Conservation (phyloP, 2,797 vertebrate species). For the Acanthornis magna region DNA sequence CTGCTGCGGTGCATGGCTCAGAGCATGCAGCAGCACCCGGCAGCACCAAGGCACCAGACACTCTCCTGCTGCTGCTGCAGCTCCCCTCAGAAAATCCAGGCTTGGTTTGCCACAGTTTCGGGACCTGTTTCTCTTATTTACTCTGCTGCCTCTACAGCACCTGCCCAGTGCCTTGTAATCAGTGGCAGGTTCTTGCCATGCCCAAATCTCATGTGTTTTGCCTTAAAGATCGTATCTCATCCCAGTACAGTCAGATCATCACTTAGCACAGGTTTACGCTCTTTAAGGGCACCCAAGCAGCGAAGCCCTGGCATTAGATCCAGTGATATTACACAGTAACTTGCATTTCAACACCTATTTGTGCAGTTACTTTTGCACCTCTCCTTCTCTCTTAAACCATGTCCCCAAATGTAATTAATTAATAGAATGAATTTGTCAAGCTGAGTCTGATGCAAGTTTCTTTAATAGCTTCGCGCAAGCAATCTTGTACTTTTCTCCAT, state of each 20-base stretch:
- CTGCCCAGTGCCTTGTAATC: background rate
- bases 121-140: background rate
- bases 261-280: background rate
- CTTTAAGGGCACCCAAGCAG: background rate
- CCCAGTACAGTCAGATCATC: background rate
- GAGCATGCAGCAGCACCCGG: background rate
- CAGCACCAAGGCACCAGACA: background rate
- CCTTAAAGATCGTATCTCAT: background rate
- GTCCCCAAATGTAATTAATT: background rate
- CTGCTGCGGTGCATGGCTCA: background rate
- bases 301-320: background rate
- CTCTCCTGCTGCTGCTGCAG: background rate
- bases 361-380: background rate
- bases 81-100: background rate
- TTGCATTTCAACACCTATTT: background rate
- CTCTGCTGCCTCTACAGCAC: background rate
- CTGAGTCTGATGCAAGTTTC: background rate
- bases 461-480: background rate
- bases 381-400: background rate
- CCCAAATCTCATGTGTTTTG: rapidly evolving
- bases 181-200: background rate
- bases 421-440: background rate
- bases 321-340: background rate
- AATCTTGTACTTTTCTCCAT: background rate
- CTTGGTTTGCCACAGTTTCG: background rate